These are phyloP conservation scores for Petrolisthes cinctipes DNA, from an alignment of 2,888 invertebrate species.

Conservation along the genomic window DNA sequence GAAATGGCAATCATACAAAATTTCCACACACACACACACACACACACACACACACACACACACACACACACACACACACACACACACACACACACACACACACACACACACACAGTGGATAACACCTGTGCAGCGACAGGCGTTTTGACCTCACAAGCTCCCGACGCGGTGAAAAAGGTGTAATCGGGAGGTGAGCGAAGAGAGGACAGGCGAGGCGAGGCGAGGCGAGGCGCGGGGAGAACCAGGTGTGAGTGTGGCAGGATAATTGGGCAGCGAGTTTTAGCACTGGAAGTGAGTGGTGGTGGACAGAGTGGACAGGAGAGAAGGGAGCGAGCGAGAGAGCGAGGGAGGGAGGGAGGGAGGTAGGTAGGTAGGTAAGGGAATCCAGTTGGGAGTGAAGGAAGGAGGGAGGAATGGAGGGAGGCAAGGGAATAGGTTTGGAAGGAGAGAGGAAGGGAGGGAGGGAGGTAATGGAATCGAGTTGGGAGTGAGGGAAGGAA, in stretches of 20 bases:
- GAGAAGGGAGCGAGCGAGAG: background rate
- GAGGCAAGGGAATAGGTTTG: background rate
- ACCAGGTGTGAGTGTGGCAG: background rate
- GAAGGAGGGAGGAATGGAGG: background rate
- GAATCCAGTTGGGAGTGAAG: background rate
- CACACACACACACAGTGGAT: background rate
- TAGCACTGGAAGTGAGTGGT: background rate
- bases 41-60: background rate
- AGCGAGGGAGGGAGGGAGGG: background rate
- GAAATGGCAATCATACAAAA: background rate
- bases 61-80: background rate
- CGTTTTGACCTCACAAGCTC: slow-evolving; percentile 8
- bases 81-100: background rate
- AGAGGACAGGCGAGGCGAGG: background rate
- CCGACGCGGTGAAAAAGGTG: background rate
- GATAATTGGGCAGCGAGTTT: slow-evolving; percentile 7
- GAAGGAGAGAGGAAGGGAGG: background rate
- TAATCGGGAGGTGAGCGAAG: background rate
- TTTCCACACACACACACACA: background rate
- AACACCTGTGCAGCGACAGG: background rate
- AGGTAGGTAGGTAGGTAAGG: background rate
- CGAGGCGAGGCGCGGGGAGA: background rate
- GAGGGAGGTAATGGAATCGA: background rate
- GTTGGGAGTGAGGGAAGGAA: no score
- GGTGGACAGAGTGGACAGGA: background rate